phyloP scores from a whole-genome alignment of 2,113 vertebrate genomes.

The Chaenocephalus aceratus region DNA sequence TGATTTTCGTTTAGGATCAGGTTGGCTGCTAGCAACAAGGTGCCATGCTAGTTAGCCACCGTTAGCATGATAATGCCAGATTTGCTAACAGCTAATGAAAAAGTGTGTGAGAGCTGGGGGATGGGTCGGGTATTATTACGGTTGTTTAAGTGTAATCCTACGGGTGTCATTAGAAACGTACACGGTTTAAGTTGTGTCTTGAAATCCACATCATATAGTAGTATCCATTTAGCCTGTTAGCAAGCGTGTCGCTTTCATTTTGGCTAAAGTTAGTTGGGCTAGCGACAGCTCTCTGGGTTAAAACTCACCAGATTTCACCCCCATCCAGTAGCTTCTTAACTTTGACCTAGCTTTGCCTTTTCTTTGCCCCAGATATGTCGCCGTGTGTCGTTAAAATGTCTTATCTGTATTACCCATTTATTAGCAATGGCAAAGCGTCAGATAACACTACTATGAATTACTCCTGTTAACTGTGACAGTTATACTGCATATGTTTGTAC shows the following conservation, averaged over 20 bases:
- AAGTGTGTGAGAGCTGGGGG: slow-evolving; percentile 51
- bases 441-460: too few relatives aligned
- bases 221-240: not conserved
- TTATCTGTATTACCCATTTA: not conserved
- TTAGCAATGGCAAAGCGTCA: too few relatives aligned
- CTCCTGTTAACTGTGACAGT: too few relatives aligned
- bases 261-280: slow-evolving; percentile 32
- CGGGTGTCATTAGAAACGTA: not conserved
- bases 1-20: not conserved
- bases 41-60: slow-evolving; percentile 52
- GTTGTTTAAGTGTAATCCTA: slow-evolving; percentile 20
- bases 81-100: slow-evolving; percentile 51
- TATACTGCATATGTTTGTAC: too few relatives aligned
- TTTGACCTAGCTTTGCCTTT: not conserved
- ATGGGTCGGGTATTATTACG: slow-evolving; percentile 28
- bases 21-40: not conserved
- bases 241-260: not conserved
- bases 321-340: not conserved
- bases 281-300: not conserved
- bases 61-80: slow-evolving; percentile 68
- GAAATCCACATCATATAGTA: not conserved
- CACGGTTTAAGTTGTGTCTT: not conserved
- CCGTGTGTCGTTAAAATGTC: not conserved
- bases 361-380: too few relatives aligned
- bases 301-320: not conserved